These are phyloP conservation scores for Pitta sordida DNA, from an alignment of 2,113 vertebrate genomes.

Conservation along the genomic window DNA sequence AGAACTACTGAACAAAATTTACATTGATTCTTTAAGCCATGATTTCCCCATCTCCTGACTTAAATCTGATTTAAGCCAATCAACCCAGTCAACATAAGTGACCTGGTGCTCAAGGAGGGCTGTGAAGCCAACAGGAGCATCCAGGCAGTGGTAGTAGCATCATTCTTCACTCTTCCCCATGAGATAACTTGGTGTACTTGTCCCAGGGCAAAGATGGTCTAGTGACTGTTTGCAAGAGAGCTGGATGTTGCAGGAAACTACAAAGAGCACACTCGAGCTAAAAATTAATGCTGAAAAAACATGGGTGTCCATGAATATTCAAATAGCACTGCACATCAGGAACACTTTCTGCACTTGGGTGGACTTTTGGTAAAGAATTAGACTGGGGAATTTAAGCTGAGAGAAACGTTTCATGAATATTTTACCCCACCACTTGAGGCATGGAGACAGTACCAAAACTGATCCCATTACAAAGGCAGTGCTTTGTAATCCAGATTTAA, in stretches of 20 bases:
- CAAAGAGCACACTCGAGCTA: too few relatives aligned
- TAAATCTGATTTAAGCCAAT: not conserved
- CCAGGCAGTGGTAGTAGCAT: not conserved
- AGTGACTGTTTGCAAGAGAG: not conserved
- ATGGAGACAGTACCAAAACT: not conserved
- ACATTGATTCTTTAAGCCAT: not conserved
- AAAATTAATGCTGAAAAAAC: not conserved
- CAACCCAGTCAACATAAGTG: not conserved
- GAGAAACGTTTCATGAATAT: not conserved
- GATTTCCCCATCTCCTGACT: not conserved
- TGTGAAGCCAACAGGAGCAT: not conserved
- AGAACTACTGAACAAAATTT: not conserved
- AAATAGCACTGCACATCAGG: not conserved
- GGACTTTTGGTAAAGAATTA: not conserved
- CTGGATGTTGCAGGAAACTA: not conserved
- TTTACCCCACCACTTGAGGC: not conserved
- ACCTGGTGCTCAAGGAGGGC: not conserved
- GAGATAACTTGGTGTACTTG: fast-evolving
- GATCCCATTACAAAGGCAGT: not conserved
- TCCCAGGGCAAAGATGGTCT: not conserved
- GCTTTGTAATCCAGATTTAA: not conserved
- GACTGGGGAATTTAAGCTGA: not conserved
- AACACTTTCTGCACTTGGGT: not conserved
- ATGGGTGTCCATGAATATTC: fast-evolving
- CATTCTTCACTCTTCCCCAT: not conserved